Percentiles rank a stretch among this genome's conserved stretches.
phyloP scores from a whole-genome alignment of 2,113 vertebrate species.

The Ceyx margarethae region DNA sequence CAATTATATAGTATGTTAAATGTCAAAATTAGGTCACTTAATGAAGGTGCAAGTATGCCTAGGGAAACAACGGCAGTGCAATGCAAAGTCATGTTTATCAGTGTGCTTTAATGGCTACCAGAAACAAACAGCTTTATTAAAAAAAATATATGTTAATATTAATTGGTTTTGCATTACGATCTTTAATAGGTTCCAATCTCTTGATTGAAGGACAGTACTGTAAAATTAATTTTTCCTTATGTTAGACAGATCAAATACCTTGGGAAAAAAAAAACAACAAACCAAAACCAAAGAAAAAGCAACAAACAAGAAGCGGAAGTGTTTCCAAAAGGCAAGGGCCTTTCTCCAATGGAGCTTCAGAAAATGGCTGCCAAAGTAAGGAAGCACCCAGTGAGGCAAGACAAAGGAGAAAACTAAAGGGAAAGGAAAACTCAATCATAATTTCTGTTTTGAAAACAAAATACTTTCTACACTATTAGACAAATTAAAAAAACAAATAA shows the following conservation, averaged over 20 bases:
- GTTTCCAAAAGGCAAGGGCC: not conserved
- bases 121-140: not conserved
- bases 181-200: not conserved
- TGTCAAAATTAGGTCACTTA: not conserved
- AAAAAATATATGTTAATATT: not conserved
- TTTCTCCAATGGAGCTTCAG: not conserved
- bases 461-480: not conserved
- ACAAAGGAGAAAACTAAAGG: not conserved
- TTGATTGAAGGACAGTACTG: not conserved
- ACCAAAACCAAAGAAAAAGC: not conserved
- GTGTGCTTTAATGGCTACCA: not conserved
- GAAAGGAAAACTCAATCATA: not conserved
- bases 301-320: not conserved
- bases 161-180: not conserved
- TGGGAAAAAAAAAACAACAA: not conserved
- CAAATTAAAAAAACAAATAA: not conserved
- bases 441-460: not conserved
- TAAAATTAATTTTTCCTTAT: not conserved
- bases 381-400: not conserved
- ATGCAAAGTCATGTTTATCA: not conserved
- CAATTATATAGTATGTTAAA: not conserved
- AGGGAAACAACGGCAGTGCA: not conserved
- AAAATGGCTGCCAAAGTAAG: conserved; percentile 28
- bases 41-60: not conserved
- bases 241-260: not conserved